These are phyloP conservation scores for Peromyscus polionotus DNA, from an alignment of 2,113 vertebrate genomes.

Conservation along the genomic window DNA sequence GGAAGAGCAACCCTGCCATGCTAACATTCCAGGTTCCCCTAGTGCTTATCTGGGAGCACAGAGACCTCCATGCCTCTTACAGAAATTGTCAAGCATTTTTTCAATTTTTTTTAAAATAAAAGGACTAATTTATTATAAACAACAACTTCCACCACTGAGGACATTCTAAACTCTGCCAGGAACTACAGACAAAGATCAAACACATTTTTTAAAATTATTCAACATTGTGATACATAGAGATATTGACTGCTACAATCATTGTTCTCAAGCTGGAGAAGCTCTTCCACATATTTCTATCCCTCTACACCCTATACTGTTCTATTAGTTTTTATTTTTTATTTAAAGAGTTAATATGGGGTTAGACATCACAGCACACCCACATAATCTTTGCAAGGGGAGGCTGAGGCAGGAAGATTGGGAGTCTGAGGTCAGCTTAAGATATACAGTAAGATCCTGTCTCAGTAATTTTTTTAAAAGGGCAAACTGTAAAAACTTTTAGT, in stretches of 20 bases:
- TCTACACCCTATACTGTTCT: neutral
- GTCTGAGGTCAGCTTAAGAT: neutral
- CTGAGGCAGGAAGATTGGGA: neutral
- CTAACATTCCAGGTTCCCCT: neutral
- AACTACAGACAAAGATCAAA: neutral
- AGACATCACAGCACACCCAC: neutral
- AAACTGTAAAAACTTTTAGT: neutral
- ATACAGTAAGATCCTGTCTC: neutral
- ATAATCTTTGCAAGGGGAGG: neutral
- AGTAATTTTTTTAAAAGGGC: neutral
- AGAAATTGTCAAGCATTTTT: neutral
- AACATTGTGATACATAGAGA: neutral
- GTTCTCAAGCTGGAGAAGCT: neutral
- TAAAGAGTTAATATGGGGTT: conserved; percentile 1
- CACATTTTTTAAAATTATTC: neutral
- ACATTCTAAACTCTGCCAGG: neutral
- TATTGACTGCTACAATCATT: neutral
- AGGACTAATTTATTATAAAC: neutral
- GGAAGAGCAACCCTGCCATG: neutral
- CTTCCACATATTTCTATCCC: neutral
- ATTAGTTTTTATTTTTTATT: neutral
- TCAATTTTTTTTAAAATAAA: neutral
- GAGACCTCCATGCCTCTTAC: neutral
- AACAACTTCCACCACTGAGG: neutral
- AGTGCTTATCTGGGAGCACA: neutral